These are phyloP conservation scores for Anastatus disparis DNA, from an alignment of 1,140 invertebrate genomes.

Conservation along the genomic window DNA sequence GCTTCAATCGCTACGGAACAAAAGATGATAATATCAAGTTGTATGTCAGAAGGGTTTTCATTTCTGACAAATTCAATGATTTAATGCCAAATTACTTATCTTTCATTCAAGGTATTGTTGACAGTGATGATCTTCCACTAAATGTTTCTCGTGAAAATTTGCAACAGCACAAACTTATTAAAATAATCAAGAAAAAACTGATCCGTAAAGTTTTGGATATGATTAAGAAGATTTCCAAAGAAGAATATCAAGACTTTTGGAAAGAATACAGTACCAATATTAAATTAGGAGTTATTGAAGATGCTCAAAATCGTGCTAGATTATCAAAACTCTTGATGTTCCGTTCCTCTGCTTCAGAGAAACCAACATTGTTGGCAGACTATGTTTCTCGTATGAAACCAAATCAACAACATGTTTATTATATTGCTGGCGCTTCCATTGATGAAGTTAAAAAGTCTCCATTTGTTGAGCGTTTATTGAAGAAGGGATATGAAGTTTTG, in stretches of 20 bases:
- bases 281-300: constrained; percentile 98
- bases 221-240: constrained; percentile 95
- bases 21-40: constrained; percentile 95
- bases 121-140: constrained; percentile 98
- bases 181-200: constrained; percentile 98
- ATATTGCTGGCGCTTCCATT: constrained; percentile 89
- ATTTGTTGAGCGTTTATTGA: constrained; percentile 93
- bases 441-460: constrained; percentile 93
- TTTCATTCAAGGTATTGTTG: constrained; percentile 96
- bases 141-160: constrained; percentile 98
- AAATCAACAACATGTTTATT: constrained; percentile 97
- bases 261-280: constrained; percentile 99
- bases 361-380: constrained; percentile 82
- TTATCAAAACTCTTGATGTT: constrained; percentile 95
- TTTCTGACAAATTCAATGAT: constrained; percentile 99
- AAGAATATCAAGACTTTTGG: constrained; percentile 96
- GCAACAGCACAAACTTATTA: constrained; percentile 98
- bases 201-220: constrained; percentile 97
- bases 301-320: constrained; percentile 93
- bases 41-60: constrained; percentile 97
- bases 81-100: constrained; percentile 98
- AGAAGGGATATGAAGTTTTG: constrained; percentile 96
- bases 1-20: constrained; percentile 95
- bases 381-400: constrained; percentile 97
- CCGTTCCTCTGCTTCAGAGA: constrained; percentile 81